phyloP scores from a whole-genome alignment of 2,113 vertebrate genomes.

The Sinocyclocheilus anshuiensis region DNA sequence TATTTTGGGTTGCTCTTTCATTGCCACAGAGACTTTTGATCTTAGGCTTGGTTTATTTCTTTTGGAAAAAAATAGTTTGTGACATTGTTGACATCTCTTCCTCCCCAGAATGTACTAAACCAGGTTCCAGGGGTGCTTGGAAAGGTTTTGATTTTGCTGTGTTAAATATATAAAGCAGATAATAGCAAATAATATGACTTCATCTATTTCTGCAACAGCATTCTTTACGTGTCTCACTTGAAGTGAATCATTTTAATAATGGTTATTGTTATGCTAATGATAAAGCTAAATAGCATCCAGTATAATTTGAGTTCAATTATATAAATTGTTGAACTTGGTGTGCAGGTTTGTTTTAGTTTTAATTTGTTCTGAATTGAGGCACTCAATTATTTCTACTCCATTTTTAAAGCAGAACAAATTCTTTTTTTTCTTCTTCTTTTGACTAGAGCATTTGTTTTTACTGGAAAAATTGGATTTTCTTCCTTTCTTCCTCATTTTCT shows the following conservation, averaged over 20 bases:
- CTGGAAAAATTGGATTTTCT: too few relatives aligned
- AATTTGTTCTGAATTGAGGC: background rate
- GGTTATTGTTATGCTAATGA: background rate
- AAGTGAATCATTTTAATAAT: background rate
- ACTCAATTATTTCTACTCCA: background rate
- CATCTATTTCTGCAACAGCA: background rate
- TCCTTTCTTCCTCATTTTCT: too few relatives aligned
- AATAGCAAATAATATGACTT: background rate
- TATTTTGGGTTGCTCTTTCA: slow-evolving; percentile 1
- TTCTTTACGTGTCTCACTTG: background rate
- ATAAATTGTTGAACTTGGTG: background rate
- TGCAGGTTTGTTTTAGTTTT: background rate
- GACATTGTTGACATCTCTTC: background rate
- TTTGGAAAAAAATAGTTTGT: slow-evolving; percentile 1
- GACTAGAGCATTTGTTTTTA: background rate
- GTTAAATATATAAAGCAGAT: background rate
- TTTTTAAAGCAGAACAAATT: slow-evolving; percentile 1
- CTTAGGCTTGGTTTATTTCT: background rate
- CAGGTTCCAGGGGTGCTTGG: background rate
- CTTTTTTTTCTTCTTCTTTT: too few relatives aligned
- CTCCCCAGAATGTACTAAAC: background rate
- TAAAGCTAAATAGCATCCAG: background rate
- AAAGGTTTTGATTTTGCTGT: background rate
- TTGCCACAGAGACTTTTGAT: background rate
- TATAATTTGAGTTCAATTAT: background rate